Evolutionary conservation across 1,140 invertebrate species (phyloP), one percentile per base, ranked within the genome.

Genomic region (Harpegnathos saltator): DNA sequence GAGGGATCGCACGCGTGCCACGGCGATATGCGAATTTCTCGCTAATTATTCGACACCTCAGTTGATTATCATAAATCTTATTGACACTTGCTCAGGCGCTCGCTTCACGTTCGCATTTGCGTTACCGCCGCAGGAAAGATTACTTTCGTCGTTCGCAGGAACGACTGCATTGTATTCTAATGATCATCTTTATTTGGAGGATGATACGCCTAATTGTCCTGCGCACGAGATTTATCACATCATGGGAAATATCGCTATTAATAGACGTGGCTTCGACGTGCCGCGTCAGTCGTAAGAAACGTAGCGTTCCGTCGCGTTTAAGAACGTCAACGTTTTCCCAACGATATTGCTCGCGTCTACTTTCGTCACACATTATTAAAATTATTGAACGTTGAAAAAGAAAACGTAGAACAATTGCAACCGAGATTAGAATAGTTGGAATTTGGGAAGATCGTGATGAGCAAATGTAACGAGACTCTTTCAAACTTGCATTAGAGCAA

Each of bases 51-150:
- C 87, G 71, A 44, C 80, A 75, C 87, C 69, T 83, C 82, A 65
- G 84, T 83, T 17, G 50, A 84, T 91, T 91, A 89, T 85, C 91
- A 85, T 90, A 88, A 91, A 91, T 91, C 89, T 90, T 90, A 91
- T 88, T 87, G 89, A 88, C 85, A 84, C 85, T 61, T 48, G 58
- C 83, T 83, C 81, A 68, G 48, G 44, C 29, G 58, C 38, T 44
- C 38, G 38, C n/a, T n/a, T n/a, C n/a, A n/a, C n/a, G n/a, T n/a
- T n/a, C n/a, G n/a, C 63, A 54, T 80, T 71, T 73, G 71, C 69
- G 75, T 52, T 38, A 86, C 29, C 29, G 29, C 33, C 7, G 73
- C 29, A 48, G 19, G 58, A 61, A 81, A 50, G 63, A 69, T 78
- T 58, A 69, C 75, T 78, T 78, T 78, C 22, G 29, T 68, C 50